These are phyloP conservation scores for Neoitamus cyanurus DNA, from an alignment of 2,888 invertebrate genomes.

Conservation along the genomic window DNA sequence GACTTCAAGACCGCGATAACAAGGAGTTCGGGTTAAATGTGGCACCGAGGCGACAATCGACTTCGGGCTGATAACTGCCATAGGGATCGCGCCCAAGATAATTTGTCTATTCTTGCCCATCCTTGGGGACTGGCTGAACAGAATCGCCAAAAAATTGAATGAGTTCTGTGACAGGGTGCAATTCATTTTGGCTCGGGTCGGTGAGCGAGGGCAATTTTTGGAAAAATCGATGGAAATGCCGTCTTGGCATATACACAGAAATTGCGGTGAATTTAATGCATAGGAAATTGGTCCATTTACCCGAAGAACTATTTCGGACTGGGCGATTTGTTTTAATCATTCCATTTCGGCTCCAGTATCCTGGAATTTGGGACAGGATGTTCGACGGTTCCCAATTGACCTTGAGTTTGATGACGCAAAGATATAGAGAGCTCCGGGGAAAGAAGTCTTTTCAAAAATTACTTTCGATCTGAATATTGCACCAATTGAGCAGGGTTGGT, in stretches of 20 bases:
- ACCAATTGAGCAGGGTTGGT: no score
- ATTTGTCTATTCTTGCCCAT: not conserved
- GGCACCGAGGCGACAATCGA: conserved; percentile 3
- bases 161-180: not conserved
- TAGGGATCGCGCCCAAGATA: not conserved
- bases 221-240: not conserved
- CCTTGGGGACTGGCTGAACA: not conserved
- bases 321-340: not conserved
- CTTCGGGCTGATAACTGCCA: not conserved
- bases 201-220: not conserved
- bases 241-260: not conserved
- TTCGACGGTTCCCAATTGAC: not conserved
- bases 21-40: not conserved
- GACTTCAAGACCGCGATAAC: not conserved
- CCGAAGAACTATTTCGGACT: not conserved
- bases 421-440: no score
- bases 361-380: not conserved
- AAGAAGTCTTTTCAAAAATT: no score
- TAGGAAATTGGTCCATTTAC: not conserved
- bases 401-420: not conserved
- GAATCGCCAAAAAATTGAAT: not conserved
- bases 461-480: no score
- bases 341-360: not conserved
- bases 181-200: not conserved
- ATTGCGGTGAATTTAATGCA: not conserved